Evolutionary conservation across 35 echinoderm and acorn worm species (phyloP), one percentile per base, ranked within the genome.

Genomic region (Acanthaster planci): DNA sequence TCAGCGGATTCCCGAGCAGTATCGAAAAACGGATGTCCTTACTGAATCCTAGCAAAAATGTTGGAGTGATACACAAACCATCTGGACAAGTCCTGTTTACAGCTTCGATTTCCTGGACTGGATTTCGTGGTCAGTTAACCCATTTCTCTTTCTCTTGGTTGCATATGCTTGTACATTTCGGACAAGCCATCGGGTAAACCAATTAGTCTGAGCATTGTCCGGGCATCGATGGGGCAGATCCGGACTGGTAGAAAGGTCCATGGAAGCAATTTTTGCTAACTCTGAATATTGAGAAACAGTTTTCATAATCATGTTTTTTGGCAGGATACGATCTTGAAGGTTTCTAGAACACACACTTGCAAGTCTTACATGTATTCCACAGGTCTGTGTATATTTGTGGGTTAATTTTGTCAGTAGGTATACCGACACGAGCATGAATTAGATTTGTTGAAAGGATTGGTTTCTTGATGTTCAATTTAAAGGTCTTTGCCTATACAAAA

Each of bases 121-220:
- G 64, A 26, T 14, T 14, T 14, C 64, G 34, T 30, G 64, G 64
- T 26, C 8, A 72, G 34, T 72, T 14, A 34, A 72, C 64, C 23
- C 34, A 31, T 29, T 29, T 72, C 23, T 72, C 42, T 12, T 12
- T 47, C 42, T 47, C 42, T 47, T 47, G 4, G 12, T 47, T 12
- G 42, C 42, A 4, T 47, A 47, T 47, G 12, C 4, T 12, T 47
- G 42, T 12, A 47, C 12, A 47, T 47, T 47, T 47, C 12, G 42
- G 42, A 47, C 42, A 47, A 72, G 34, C 64, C 64, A 72, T 72
- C 64, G 34, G 64, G 64, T 72, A 72, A 72, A 72, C 23, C 9
- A 72, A 72, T 72, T 72, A 27, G 64, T 72, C 64, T 72, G 64
- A 72, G 14, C 64, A 72, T 34, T 72, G 64, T 72, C 64, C 64